Evolutionary conservation across 2,113 vertebrate species (phyloP), one percentile per base, ranked within the genome.

Genomic region (Phylloscopus whistleri): DNA sequence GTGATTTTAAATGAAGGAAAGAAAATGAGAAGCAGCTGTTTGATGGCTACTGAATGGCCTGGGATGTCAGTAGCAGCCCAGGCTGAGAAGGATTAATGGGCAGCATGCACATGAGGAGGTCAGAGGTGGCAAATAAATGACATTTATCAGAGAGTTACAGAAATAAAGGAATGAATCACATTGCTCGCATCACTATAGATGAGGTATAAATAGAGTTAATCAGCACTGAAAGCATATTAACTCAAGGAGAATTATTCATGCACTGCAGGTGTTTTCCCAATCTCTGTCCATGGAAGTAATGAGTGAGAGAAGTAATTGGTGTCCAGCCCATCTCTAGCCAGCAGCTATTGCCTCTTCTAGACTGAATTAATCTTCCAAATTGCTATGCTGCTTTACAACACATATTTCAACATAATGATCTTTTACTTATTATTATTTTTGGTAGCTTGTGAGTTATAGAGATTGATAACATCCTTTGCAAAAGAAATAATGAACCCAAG

Each of bases 181-280:
- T 90, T 51, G 66, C 86, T 93, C 1, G 30, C 90, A 92, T 91
- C 94, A 78, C 86, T 82, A 88, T 30, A 82, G 77, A 94, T 91
- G 89, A 87, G 78, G 94, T 78, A 92, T 94, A 96, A 94, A 95
- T 95, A 94, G 92, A 95, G 95, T 96, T 96, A 96, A 97, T 89
- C 94, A 92, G 68, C 81, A 82, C 81, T 87, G 93, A 93, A 93
- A 93, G 78, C 72, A 68, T 75, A 93, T 95, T 96, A 96, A 93
- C 62, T 95, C 87, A 96, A 91, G 94, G 64, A 95, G 94, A 94
- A 95, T 96, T 96, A 97, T 95, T 96, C 93, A 95, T 91, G 87
- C 87, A 75, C 89, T 91, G 96, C 93, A 95, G 94, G 93, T 96
- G 94, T 93, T 91, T 91, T 96, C 90, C 91, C 75, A 69, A 8